These are phyloP conservation scores for Climacteris rufus DNA, from an alignment of 2,113 vertebrate species.

Conservation along the genomic window DNA sequence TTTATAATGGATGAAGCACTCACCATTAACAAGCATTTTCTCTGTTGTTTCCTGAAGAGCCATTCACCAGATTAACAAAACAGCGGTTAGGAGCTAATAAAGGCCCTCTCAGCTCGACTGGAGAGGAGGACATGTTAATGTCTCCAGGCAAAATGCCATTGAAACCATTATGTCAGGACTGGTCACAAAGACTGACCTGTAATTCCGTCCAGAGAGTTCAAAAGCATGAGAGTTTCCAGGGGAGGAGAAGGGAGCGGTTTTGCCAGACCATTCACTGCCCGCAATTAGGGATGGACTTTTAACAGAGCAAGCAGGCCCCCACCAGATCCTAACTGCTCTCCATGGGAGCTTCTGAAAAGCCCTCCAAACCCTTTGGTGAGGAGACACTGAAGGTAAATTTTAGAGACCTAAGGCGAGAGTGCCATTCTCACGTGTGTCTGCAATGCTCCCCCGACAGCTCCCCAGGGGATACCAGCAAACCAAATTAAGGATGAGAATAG, in stretches of 20 bases:
- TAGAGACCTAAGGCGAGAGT: not conserved
- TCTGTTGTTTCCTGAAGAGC: constrained; percentile 61
- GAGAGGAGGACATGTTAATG: constrained; percentile 27
- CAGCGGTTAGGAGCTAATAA: constrained; percentile 60
- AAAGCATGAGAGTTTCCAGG: constrained; percentile 19
- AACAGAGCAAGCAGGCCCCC: not conserved
- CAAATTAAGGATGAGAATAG: not conserved
- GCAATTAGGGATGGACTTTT: not conserved
- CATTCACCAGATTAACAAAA: constrained; percentile 69
- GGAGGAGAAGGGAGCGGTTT: not conserved
- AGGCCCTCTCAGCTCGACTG: constrained; percentile 21
- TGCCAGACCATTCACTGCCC: not conserved
- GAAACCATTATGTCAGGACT: constrained; percentile 2
- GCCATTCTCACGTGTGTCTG: not conserved
- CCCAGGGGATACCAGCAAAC: not conserved
- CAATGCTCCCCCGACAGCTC: not conserved
- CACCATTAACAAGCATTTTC: constrained; percentile 64
- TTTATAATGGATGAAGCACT: constrained; percentile 59
- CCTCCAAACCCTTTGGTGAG: not conserved
- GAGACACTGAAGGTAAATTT: not conserved
- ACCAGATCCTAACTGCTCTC: not conserved
- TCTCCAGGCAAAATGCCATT: constrained; percentile 60
- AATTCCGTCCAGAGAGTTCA: constrained; percentile 49
- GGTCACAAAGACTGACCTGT: constrained; percentile 54
- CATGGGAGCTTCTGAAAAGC: not conserved